Evolutionary conservation across 2,888 invertebrate species (phyloP).

Genomic region (Trissolcus japonicus): DNA sequence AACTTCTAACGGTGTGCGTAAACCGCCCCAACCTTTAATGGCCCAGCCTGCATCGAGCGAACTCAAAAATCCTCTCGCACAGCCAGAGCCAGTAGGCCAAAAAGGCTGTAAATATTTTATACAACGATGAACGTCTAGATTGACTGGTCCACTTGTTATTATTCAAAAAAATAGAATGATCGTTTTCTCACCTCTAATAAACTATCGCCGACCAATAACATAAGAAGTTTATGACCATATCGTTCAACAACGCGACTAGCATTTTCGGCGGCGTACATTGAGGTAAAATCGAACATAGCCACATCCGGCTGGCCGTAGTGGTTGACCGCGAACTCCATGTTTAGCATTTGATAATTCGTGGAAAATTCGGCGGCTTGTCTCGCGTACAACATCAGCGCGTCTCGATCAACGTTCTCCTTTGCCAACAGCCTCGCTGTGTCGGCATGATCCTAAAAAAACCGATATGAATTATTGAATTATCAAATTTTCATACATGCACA

Average conservation of each 20-base stretch:
- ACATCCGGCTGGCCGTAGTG: constrained; percentile 98
- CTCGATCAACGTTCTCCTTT: constrained; percentile 93
- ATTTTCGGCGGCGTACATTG: constrained; percentile 98
- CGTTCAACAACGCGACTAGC: constrained; percentile 89
- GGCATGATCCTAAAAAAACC: constrained; percentile 83
- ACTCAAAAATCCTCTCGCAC: constrained; percentile 96
- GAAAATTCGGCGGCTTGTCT: constrained; percentile 96
- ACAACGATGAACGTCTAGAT: neutral
- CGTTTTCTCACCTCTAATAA: constrained; percentile 84
- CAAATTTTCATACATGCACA: too few relatives aligned
- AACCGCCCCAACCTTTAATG: constrained; percentile 88
- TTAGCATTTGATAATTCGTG: constrained; percentile 89
- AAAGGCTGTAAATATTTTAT: constrained; percentile 82
- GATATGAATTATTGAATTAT: neutral
- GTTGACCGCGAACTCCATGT: constrained; percentile 96
- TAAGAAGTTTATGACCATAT: constrained; percentile 87
- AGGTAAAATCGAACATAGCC: constrained; percentile 99
- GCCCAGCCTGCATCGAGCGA: constrained; percentile 98
- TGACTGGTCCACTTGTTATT: too few relatives aligned
- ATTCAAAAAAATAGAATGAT: too few relatives aligned
- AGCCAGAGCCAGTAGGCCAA: constrained; percentile 99
- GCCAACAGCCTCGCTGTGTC: constrained; percentile 93
- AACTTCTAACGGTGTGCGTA: constrained; percentile 86
- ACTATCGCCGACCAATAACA: constrained; percentile 96
- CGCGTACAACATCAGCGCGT: constrained; percentile 92